Evolutionary conservation across 2,888 invertebrate genomes (phyloP).

Genomic region (Ochropleura leucogaster): DNA sequence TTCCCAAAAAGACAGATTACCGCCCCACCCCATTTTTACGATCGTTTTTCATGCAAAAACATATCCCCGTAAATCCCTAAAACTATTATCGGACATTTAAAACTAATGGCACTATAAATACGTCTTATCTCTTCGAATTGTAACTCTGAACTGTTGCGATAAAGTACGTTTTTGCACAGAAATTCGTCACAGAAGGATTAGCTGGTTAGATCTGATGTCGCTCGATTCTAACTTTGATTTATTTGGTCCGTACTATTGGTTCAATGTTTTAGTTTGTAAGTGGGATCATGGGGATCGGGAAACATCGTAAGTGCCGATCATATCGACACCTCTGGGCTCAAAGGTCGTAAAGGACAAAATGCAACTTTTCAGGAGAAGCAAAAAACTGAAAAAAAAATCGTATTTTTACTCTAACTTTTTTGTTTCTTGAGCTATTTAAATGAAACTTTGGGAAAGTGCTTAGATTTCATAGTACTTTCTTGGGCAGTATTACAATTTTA

Average conservation of each 20-base stretch:
- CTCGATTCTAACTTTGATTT: constrained; percentile 64
- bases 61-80: constrained; percentile 16
- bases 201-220: constrained; percentile 52
- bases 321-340: no score
- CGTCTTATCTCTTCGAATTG: constrained; percentile 34
- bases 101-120: constrained; percentile 52
- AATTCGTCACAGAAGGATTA: constrained; percentile 49
- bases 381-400: no score
- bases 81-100: constrained; percentile 53
- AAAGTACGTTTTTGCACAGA: constrained; percentile 42
- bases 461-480: no score
- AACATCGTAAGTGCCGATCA: constrained; percentile 23
- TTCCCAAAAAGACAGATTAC: constrained; percentile 10
- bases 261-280: constrained; percentile 40
- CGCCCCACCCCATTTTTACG: not conserved
- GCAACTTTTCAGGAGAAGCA: no score
- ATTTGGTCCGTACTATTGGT: constrained; percentile 50
- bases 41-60: constrained; percentile 44
- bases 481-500: no score
- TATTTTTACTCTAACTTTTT: no score
- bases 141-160: constrained; percentile 8
- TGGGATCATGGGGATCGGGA: constrained; percentile 32
- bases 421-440: no score
- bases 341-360: no score
- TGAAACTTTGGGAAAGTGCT: no score